Base-by-base conservation (phyloP, 2,113 vertebrate species). In the Elgaria multicarinata region DNA sequence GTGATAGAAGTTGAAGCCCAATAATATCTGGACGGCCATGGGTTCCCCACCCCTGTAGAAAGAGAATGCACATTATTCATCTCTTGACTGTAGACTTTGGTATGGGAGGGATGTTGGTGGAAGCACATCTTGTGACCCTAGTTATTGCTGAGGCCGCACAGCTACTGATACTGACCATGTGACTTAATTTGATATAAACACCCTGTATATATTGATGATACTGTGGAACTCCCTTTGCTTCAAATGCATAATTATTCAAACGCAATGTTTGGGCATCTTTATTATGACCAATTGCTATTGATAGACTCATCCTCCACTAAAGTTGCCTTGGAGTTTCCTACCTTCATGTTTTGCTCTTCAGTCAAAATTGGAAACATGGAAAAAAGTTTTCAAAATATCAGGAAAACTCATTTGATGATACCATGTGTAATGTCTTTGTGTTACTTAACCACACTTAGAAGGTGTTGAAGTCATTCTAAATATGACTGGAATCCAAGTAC, bases 181-280 rank as follows among this genome's bases (percentile, higher is more conserved):
- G 28, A 33, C 62, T 66, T 31, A 83, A 83, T 2, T 6, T 28
- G n/a, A 62, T 33, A 31, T 33, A 50, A 20, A 33, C 24, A 83
- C 20, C 24, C 26, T 80, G 33, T 92, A 64, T 8, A 16, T 26
- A 26, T 31, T 93, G 93, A 93, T 92, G 28, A 85, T 14, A 84
- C n/a, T 26, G 87, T 95, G 85, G 84, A 78, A 91, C 76, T 93
- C 87, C 46, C 58, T 93, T 77, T 39, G 10, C 5, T 86, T 92
- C 93, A 92, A 90, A 89, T 53, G 86, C 4, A 1, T 0, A 4
- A 3, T 90, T 78, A 87, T 2, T 26, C 58, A 87, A 69, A 2
- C 26, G 50, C 3, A 1, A 86, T 77, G 87, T 87, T 93, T 85
- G 7, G 26, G 16, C 64, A 64, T 44, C 20, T 20, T 62, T 62